phyloP scores from a whole-genome alignment of 92 coral and sea anemone species.

The Epizoanthus scotinus region DNA sequence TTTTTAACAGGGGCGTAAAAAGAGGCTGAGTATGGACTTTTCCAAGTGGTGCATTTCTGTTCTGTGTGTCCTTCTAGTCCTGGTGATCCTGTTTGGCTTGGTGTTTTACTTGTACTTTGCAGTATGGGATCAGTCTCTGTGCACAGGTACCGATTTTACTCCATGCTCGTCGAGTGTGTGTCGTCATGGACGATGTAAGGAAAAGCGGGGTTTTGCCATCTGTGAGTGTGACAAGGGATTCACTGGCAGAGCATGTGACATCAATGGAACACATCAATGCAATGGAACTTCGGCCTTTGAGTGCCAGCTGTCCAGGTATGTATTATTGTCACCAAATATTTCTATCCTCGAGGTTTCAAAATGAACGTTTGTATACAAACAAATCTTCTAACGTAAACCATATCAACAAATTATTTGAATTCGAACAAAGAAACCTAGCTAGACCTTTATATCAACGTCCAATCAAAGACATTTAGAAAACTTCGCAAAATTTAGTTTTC shows the following conservation, averaged over 20 bases:
- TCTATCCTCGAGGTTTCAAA: too few species aligned
- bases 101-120: conserved; percentile 38
- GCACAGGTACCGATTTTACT: conserved; percentile 45
- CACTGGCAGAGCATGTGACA: conserved; percentile 32
- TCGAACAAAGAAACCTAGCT: too few species aligned
- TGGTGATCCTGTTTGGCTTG: conserved; percentile 43
- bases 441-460: too few species aligned
- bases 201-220: conserved; percentile 27
- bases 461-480: too few species aligned
- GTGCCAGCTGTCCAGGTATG: conserved; percentile 44
- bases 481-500: too few species aligned
- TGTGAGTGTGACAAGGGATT: conserved; percentile 39
- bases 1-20: conserved; percentile 30
- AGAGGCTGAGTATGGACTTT: conserved; percentile 31
- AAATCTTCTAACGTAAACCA: too few species aligned
- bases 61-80: conserved; percentile 25
- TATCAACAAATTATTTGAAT: too few species aligned
- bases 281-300: conserved; percentile 28
- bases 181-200: conserved; percentile 38
- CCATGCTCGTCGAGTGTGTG: conserved; percentile 40
- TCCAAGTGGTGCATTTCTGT: conserved; percentile 44
- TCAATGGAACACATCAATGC: conserved; percentile 33
- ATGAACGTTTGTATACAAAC: too few species aligned
- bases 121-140: conserved; percentile 42
- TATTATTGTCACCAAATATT: too few species aligned